These are phyloP conservation scores for Molothrus ater DNA, from an alignment of 2,797 vertebrate species.

Conservation along the genomic window DNA sequence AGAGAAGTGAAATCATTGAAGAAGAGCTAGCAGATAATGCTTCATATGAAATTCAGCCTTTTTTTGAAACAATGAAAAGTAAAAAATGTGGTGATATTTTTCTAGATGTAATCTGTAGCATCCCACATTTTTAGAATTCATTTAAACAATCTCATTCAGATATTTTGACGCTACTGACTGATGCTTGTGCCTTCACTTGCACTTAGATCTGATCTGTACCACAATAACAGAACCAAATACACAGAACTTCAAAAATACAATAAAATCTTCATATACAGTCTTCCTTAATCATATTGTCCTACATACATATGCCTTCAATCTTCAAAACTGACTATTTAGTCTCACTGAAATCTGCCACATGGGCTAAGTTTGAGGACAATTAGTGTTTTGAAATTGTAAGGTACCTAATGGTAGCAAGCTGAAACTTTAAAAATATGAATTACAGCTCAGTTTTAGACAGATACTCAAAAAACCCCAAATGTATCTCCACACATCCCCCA, in stretches of 20 bases:
- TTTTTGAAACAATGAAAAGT: neutral
- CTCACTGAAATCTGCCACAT: neutral
- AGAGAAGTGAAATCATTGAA: constrained; percentile 1
- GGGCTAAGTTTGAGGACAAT: neutral
- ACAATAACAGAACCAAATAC: neutral
- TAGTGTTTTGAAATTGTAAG: neutral
- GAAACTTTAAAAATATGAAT: neutral
- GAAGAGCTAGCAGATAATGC: neutral
- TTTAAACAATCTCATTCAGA: neutral
- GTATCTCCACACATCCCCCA: neutral
- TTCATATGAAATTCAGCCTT: neutral
- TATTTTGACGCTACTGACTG: neutral
- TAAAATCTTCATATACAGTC: neutral
- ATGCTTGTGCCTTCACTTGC: neutral
- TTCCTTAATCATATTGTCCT: neutral
- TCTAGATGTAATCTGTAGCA: neutral
- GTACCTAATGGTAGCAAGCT: neutral
- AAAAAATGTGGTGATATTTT: neutral
- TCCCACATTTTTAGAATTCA: neutral
- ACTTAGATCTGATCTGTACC: neutral
- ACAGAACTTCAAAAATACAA: neutral
- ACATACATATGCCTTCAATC: neutral
- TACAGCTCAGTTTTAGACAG: neutral
- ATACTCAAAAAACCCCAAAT: neutral
- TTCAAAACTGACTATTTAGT: neutral